Evolutionary conservation across 2,888 invertebrate genomes (phyloP), one percentile per base, ranked within the genome.

Genomic region (Nineta flava): DNA sequence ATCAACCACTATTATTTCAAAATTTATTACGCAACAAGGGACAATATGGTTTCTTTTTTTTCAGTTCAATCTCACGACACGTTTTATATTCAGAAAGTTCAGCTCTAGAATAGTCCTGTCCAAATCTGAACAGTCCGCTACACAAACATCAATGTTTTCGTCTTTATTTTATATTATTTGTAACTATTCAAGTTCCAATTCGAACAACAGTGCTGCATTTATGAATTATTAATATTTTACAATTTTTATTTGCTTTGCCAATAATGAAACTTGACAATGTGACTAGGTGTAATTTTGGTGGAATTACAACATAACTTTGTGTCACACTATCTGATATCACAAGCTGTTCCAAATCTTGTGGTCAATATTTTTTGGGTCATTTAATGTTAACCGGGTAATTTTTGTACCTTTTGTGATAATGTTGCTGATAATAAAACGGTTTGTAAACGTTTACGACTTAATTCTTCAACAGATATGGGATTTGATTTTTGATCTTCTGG

Each of bases 341-440:
- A 46, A 87, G 62, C 57, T 53, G 51, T 5, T 46, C 32, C 41
- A 13, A 3, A n/a, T 35, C 34, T 62, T 59, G 2, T 69, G 67
- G 62, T 88, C 87, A 50, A 88, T 75, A 61, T 83, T 83, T 13
- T 79, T 71, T 38, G 88, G 87, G 59, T 84, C 73, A 51, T 77
- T 74, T 66, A 94, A 75, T 9, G 88, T 80, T 53, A 77, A 41
- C 93, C 91, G 1, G 94, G 94, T 54, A 95, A 70, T 64, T 87
- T 83, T 66, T 92, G 86, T 12, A 95, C 91, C 49, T 83, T 86
- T 62, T 79, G 77, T 0, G 87, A 84, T 46, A 95, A 72, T 3
- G 95, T 95, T 2, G 95, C 95, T 7, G 95, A 95, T 9, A 95
- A 66, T 53, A 96, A 69, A 55, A 93, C 73, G 1, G 90, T 90